Conservation (phyloP, 2,113 vertebrate genomes). For the Siniperca knerii region DNA sequence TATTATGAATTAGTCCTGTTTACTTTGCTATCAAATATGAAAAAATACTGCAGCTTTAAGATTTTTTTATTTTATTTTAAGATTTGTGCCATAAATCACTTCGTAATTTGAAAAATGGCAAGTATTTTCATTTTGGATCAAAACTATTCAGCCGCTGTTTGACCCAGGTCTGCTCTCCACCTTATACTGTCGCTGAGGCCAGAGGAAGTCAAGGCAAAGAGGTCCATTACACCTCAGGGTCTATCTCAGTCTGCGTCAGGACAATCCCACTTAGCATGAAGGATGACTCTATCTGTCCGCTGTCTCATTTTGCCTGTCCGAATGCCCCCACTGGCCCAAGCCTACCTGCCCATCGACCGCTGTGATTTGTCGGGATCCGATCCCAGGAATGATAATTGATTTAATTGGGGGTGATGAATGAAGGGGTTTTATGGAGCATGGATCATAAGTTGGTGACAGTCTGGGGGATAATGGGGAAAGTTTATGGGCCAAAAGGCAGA, state of each 20-base stretch:
- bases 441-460: conserved; percentile 81
- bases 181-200: conserved; percentile 63
- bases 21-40: conserved; percentile 12
- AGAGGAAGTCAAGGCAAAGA: conserved; percentile 82
- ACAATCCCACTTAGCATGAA: conserved; percentile 82
- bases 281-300: conserved; percentile 82
- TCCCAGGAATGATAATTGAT: conserved; percentile 80
- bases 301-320: conserved; percentile 78
- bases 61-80: conserved; percentile 24
- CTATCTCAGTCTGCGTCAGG: conserved; percentile 80
- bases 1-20: conserved; percentile 21
- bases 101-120: conserved; percentile 70
- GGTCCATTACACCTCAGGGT: conserved; percentile 78
- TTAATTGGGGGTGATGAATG: conserved; percentile 81
- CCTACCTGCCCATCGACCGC: conserved; percentile 67
- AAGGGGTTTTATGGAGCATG: conserved; percentile 69
- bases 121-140: conserved; percentile 65
- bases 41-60: conserved; percentile 35
- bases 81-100: conserved; percentile 59
- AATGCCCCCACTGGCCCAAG: conserved; percentile 67
- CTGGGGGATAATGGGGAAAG: conserved; percentile 72
- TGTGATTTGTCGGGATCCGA: conserved; percentile 75
- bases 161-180: conserved; percentile 71
- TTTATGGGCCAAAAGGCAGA: conserved; percentile 75
- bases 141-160: conserved; percentile 70